These are phyloP conservation scores for Lontra canadensis DNA, from an alignment of 2,113 vertebrate species.

Conservation along the genomic window DNA sequence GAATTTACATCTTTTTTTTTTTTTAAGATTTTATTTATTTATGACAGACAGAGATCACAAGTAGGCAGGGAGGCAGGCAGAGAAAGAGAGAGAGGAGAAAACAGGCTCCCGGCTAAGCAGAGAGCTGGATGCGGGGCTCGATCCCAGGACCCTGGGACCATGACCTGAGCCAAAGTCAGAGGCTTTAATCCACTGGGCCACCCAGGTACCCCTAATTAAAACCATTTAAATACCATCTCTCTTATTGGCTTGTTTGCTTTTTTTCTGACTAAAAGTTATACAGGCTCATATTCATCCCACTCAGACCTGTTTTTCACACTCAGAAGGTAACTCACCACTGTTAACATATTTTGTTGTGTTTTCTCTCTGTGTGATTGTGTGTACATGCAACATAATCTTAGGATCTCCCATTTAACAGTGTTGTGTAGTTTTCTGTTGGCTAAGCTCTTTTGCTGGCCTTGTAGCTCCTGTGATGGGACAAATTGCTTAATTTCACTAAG, in stretches of 20 bases:
- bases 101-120: too few relatives aligned
- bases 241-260: neutral
- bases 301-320: neutral
- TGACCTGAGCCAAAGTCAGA: too few relatives aligned
- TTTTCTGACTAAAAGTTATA: conserved; percentile 39
- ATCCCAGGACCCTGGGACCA: too few relatives aligned
- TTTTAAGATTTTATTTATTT: too few relatives aligned
- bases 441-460: neutral
- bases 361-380: neutral
- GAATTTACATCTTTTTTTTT: too few relatives aligned
- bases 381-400: neutral
- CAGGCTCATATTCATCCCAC: neutral
- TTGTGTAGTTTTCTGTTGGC: neutral
- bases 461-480: neutral
- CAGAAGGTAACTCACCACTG: neutral
- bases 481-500: neutral
- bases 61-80: too few relatives aligned
- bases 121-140: too few relatives aligned
- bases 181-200: too few relatives aligned
- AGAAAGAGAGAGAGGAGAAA: too few relatives aligned
- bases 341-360: neutral
- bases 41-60: too few relatives aligned
- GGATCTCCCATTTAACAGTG: neutral
- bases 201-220: neutral
- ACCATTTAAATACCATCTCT: neutral